Conservation (phyloP, 2,113 vertebrate genomes). For the Phasianus colchicus region DNA sequence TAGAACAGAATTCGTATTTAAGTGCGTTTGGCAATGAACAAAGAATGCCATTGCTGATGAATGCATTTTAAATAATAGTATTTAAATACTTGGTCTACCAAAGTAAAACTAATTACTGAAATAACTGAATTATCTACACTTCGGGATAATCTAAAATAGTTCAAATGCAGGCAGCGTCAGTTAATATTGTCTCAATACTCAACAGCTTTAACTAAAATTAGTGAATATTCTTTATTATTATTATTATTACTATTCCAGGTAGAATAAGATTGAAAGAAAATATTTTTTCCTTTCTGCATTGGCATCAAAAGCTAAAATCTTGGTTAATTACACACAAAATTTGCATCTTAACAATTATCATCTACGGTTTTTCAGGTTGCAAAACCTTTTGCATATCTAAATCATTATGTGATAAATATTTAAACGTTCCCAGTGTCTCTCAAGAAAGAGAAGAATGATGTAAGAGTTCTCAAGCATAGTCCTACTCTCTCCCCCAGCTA, state of each 20-base stretch:
- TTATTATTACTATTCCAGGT: neutral
- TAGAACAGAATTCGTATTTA: neutral
- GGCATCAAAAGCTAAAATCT: neutral
- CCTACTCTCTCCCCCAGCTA: neutral
- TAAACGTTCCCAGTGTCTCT: neutral
- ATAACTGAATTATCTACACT: neutral
- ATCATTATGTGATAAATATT: neutral
- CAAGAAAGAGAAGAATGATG: accelerated
- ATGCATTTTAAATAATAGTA: neutral
- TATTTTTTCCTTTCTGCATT: neutral
- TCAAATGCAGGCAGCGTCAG: neutral
- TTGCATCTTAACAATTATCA: neutral
- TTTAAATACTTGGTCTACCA: neutral
- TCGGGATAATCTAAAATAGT: neutral
- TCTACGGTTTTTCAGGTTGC: neutral
- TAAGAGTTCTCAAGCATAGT: neutral
- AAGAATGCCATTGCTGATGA: neutral
- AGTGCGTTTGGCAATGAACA: neutral
- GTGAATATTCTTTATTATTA: neutral
- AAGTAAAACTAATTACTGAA: neutral
- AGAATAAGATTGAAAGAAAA: neutral
- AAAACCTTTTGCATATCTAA: neutral
- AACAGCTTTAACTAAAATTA: neutral
- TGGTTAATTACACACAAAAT: neutral
- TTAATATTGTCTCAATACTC: neutral